Evolutionary conservation across 2,888 invertebrate species (phyloP).

Genomic region (Ypsolopha scabrella): DNA sequence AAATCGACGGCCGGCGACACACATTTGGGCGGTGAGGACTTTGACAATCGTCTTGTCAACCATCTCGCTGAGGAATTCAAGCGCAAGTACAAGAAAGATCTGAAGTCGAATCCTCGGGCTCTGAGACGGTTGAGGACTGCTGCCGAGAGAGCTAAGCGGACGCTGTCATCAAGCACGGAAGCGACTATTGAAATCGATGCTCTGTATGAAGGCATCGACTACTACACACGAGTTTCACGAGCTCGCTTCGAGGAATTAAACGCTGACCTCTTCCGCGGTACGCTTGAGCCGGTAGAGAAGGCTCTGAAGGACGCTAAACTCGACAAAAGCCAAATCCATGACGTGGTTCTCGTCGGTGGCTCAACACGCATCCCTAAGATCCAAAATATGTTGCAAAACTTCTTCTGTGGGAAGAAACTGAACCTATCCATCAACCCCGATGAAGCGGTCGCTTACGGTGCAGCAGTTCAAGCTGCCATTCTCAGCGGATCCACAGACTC

Average conservation of each 20-base stretch:
- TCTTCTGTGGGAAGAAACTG: conserved; percentile 79
- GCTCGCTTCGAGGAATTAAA: conserved; percentile 83
- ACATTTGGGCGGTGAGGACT: conserved; percentile 65
- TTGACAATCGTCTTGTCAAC: conserved; percentile 75
- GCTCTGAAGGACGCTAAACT: conserved; percentile 82
- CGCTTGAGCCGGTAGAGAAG: conserved; percentile 82
- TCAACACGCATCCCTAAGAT: conserved; percentile 85
- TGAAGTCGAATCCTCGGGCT: conserved; percentile 74
- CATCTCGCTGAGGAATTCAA: conserved; percentile 80
- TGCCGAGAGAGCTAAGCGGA: conserved; percentile 83
- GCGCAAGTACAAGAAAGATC: conserved; percentile 78
- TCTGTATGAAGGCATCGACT: conserved; percentile 77
- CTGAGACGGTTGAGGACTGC: conserved; percentile 79
- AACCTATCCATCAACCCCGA: conserved; percentile 84
- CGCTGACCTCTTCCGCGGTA: conserved; percentile 77
- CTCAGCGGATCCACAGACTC: conserved; percentile 78
- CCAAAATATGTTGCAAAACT: conserved; percentile 79
- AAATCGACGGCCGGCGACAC: conserved; percentile 88
- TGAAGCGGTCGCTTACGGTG: conserved; percentile 85
- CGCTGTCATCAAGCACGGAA: conserved; percentile 81
- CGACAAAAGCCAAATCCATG: conserved; percentile 81
- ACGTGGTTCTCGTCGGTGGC: conserved; percentile 86
- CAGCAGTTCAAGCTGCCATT: conserved; percentile 81
- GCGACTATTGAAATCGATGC: conserved; percentile 82
- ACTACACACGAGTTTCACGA: conserved; percentile 78